Evolutionary conservation across 2,888 invertebrate species (phyloP).

Genomic region (Clitarchus hookeri): DNA sequence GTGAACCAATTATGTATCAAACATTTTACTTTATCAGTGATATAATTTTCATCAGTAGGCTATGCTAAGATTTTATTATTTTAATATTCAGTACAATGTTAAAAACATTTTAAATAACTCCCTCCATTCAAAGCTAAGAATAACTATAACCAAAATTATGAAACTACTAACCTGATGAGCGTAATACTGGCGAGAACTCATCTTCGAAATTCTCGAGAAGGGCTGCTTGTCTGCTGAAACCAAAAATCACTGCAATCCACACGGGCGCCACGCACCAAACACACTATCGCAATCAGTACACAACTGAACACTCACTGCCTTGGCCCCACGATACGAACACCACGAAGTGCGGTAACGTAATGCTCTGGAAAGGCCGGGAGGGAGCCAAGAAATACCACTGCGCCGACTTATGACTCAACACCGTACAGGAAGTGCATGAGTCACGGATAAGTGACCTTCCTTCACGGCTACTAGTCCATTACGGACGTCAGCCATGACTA

Average conservation of each 20-base stretch:
- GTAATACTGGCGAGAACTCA: constrained; percentile 38
- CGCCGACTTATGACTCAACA: not conserved
- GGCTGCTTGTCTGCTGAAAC: not conserved
- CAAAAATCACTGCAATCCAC: constrained; percentile 6
- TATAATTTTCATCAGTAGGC: no score
- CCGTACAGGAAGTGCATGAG: not conserved
- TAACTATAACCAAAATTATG: no score
- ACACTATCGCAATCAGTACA: not conserved
- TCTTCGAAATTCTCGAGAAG: constrained; percentile 10
- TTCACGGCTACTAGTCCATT: no score
- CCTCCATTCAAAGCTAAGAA: no score
- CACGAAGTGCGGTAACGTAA: not conserved
- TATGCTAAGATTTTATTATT: no score
- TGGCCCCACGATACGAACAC: not conserved
- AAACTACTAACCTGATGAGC: constrained; percentile 36
- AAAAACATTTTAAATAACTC: no score
- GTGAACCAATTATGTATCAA: no score
- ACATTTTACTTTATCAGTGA: no score
- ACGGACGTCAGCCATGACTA: no score
- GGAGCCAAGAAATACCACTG: not conserved
- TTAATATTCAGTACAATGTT: no score
- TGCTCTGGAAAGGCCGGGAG: not conserved
- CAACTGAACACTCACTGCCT: not conserved
- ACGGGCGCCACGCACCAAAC: not conserved
- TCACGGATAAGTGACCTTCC: no score